Percentiles rank a stretch among this genome's conserved stretches.
Conservation (phyloP, 37 sponge, comb jelly and placozoan species). For the Petrosia ficiformis region DNA sequence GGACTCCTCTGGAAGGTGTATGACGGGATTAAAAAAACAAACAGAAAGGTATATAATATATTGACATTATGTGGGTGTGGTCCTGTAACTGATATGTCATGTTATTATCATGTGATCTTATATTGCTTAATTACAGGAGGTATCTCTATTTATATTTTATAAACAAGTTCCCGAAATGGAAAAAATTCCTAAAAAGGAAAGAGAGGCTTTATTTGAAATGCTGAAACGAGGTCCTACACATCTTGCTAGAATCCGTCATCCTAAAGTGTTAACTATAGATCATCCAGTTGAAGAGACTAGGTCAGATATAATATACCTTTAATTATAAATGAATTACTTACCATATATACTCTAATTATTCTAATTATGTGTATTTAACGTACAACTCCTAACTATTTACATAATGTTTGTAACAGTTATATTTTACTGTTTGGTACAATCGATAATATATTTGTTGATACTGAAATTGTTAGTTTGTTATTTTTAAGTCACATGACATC, state of each 20-base stretch:
- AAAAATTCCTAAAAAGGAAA: conserved; percentile 64
- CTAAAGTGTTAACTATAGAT: conserved; percentile 74
- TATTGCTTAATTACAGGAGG: conserved; percentile 23
- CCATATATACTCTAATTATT: too few species aligned
- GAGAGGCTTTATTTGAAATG: conserved; percentile 52
- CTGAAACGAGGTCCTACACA: conserved; percentile 68
- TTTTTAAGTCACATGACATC: too few species aligned
- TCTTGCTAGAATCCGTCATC: conserved; percentile 64
- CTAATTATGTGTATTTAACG: too few species aligned
- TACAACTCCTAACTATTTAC: too few species aligned
- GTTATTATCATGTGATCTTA: neutral
- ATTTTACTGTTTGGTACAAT: too few species aligned
- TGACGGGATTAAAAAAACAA: conserved; percentile 59
- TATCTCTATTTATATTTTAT: conserved; percentile 70
- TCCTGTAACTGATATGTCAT: neutral
- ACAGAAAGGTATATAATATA: conserved; percentile 48
- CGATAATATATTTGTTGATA: too few species aligned
- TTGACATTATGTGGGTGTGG: conserved; percentile 2
- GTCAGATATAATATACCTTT: conserved; percentile 12
- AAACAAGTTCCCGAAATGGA: conserved; percentile 68
- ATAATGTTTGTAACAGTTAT: too few species aligned
- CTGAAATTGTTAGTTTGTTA: too few species aligned
- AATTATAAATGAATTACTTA: neutral
- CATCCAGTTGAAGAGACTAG: conserved; percentile 78
- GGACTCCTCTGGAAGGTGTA: conserved; percentile 74